These are phyloP conservation scores for Meghimatium bilineatum DNA, from an alignment of 2,888 invertebrate genomes.

Conservation along the genomic window DNA sequence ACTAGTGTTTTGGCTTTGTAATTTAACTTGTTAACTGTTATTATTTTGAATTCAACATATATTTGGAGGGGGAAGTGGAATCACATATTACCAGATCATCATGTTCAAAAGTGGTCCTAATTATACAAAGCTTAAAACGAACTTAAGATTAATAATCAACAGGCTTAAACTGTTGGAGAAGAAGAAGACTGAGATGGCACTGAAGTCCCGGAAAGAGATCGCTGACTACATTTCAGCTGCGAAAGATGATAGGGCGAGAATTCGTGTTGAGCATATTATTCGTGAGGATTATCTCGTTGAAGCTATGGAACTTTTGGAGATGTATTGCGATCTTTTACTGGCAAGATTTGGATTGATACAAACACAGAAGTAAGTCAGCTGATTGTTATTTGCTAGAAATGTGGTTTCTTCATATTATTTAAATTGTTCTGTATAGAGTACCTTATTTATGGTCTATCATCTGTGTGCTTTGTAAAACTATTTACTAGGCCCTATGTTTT, in stretches of 20 bases:
- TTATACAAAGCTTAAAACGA: conserved; percentile 96
- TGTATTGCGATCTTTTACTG: conserved; percentile 97
- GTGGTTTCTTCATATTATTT: too few species aligned
- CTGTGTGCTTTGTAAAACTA: too few species aligned
- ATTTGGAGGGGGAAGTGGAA: too few species aligned
- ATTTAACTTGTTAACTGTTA: background rate
- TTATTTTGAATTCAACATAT: background rate
- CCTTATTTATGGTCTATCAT: too few species aligned
- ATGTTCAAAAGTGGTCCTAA: conserved; percentile 88
- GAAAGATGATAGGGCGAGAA: conserved; percentile 86
- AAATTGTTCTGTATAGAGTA: too few species aligned
- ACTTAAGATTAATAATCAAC: conserved; percentile 93
- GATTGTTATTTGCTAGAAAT: too few species aligned
- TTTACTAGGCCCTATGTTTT: too few species aligned
- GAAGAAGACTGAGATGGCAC: conserved; percentile 93
- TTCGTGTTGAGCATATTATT: conserved; percentile 98
- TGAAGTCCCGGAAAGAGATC: conserved; percentile 97
- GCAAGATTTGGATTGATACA: conserved; percentile 96
- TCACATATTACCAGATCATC: conserved; percentile 30
- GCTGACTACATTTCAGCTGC: conserved; percentile 86
- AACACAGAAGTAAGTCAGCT: conserved; percentile 73
- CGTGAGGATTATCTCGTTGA: conserved; percentile 99
- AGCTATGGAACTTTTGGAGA: conserved; percentile 98
- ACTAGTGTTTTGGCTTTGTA: too few species aligned
- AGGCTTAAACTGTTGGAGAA: conserved; percentile 95